Base-by-base conservation (phyloP, 2,113 vertebrate species). In the Prinia subflava region DNA sequence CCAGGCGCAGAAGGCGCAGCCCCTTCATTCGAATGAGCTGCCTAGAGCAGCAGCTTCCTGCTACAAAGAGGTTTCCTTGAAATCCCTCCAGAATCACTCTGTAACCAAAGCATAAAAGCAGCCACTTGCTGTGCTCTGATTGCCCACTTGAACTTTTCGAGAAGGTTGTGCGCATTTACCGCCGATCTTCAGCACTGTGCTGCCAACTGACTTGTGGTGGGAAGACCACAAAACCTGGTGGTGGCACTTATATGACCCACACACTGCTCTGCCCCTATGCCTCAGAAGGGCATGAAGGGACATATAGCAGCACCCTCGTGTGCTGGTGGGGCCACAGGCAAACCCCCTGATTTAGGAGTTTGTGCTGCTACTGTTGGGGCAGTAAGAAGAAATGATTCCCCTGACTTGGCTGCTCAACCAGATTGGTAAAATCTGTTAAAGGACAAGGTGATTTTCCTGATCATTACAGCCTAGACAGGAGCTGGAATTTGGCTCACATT, bases 71-170 rank as follows among this genome's bases (percentile, higher is more conserved):
- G 53, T 77, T 85, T 95, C 87, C 76, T 85, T 82, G 80, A 96
- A 94, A 95, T 94, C 42, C 73, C 89, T 94, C 35, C 83, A 42
- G 39, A 88, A 90, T 82, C 1, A 8, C 33, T 71, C 82, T 92
- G 62, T 23, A 92, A 59, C 69, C 22, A 23, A 87, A 83, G 28
- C 10, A 35, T 28, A 77, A 92, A 93, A 46, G 89, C 92, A 96
- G 79, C 56, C 69, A 87, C 59, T 84, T 90, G 81, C 77, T 35
- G 89, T 73, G 81, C 76, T 94, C 76, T 78, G 69, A 94, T 60
- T 95, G 47, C 67, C 63, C 90, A 97, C 91, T 96, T 95, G 89
- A 97, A 92, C 64, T 90, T 94, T 87, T 87, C 0, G 18, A 94
- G 83, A 94, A 95, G 86, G 93, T 15, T 91, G 63, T 10, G 15